Evolutionary conservation across 2,797 vertebrate genomes (phyloP), one percentile per base, ranked within the genome.

Genomic region (Chiroxiphia lanceolata): DNA sequence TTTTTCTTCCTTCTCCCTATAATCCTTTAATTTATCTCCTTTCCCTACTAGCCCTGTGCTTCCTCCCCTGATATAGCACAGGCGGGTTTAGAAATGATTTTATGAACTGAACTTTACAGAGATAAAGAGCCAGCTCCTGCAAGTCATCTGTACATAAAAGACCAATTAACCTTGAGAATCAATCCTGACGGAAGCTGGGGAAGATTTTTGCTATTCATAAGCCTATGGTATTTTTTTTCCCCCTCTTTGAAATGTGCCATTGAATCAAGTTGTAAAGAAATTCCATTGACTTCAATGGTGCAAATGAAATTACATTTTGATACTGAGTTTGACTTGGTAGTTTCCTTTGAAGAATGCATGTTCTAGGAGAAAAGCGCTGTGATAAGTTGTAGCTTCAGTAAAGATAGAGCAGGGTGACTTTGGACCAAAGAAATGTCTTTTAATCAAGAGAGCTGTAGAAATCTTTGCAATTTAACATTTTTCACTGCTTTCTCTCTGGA

Each of bases 101-200:
- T 71, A 42, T 90, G 83, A 85, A 65, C 29, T 48, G 74, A 86
- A 90, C 63, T 91, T 87, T 75, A 57, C 29, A 65, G 83, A 78
- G 80, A 75, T 82, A 86, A 92, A 93, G 72, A 76, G 44, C 18
- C 83, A 82, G 67, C 56, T 93, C 14, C 15, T 79, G 56, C 40
- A 77, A 91, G 78, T 79, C 59, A 26, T 89, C 68, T 75, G 33
- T 84, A 77, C 78, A 77, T 92, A 80, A 89, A 93, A 96, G 92
- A 63, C 59, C 83, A 87, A 91, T 96, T 95, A 89, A 90, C 93
- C 92, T 93, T 90, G 75, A 90, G 64, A 82, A 85, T 85, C 71
- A 65, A 11, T 77, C 65, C 78, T 93, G 81, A 72, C 87, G 78
- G 72, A 89, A 87, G 27, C 68, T 57, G 57, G 15, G 48, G 48